Evolutionary conservation across 2,888 invertebrate species (phyloP).

Genomic region (Ichneumon xanthorius): DNA sequence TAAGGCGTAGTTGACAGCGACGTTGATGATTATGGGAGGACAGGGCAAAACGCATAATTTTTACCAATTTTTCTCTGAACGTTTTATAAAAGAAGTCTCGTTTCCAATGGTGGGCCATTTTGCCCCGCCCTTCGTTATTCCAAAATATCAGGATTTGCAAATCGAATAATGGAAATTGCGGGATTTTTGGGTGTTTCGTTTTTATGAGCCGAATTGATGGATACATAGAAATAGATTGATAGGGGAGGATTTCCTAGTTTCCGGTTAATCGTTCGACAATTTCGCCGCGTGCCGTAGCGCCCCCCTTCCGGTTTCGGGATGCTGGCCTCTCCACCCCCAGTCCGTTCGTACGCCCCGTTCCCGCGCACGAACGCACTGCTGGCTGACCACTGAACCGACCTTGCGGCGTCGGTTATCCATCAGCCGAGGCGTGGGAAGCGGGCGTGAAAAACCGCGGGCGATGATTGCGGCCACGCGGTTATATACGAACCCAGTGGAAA

Average conservation of each 20-base stretch:
- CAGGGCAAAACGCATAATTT: background rate
- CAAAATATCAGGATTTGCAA: background rate
- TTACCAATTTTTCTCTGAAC: background rate
- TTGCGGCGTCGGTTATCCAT: constrained; percentile 63
- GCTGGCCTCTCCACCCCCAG: constrained; percentile 18
- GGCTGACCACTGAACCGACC: constrained; percentile 56
- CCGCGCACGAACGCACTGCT: constrained; percentile 48
- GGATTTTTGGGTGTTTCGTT: background rate
- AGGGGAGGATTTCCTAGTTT: constrained; percentile 33
- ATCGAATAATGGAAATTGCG: background rate
- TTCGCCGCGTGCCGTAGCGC: constrained; percentile 78
- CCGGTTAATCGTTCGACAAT: constrained; percentile 77
- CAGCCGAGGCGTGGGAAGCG: constrained; percentile 67
- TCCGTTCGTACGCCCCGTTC: constrained; percentile 50
- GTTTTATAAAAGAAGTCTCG: background rate
- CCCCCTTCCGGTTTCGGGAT: constrained; percentile 6
- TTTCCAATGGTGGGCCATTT: background rate
- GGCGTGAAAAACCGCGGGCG: constrained; percentile 76
- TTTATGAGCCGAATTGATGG: background rate
- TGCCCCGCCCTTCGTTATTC: background rate
- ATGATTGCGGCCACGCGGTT: constrained; percentile 69
- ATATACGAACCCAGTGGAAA: constrained; percentile 60
- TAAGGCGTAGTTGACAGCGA: too few relatives aligned
- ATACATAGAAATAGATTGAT: background rate
- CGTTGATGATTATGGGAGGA: too few relatives aligned